Evolutionary conservation across 2,113 vertebrate genomes (phyloP).

Genomic region (Indicator indicator): DNA sequence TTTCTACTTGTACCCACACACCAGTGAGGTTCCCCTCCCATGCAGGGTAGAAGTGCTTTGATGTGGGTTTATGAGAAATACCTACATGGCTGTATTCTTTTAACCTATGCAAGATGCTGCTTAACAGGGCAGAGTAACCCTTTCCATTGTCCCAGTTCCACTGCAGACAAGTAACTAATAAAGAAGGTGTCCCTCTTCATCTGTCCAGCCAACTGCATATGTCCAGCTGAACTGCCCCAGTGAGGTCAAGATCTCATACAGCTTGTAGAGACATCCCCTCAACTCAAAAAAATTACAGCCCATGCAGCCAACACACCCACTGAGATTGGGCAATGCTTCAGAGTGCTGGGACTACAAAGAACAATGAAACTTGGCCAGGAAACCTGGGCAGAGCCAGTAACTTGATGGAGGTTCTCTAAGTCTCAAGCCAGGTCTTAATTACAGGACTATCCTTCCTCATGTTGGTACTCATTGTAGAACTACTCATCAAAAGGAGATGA

Average conservation of each 20-base stretch:
- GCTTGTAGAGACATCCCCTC: not conserved
- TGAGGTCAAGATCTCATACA: not conserved
- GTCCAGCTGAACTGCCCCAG: not conserved
- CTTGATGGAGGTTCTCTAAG: not conserved
- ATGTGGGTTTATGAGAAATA: not conserved
- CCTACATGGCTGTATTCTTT: not conserved
- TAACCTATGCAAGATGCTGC: not conserved
- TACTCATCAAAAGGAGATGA: not conserved
- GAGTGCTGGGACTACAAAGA: not conserved
- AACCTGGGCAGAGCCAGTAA: not conserved
- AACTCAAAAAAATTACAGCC: not conserved
- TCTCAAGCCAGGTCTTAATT: not conserved
- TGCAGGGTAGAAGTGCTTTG: not conserved
- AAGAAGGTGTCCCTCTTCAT: not conserved
- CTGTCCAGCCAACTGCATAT: not conserved
- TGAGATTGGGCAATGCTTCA: not conserved
- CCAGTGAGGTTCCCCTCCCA: not conserved
- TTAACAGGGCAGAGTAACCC: not conserved
- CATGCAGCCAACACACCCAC: not conserved
- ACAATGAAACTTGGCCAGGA: not conserved
- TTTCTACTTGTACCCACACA: not conserved
- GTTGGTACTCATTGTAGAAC: fast-evolving
- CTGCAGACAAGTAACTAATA: not conserved
- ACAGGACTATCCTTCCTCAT: not conserved
- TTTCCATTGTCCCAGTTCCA: not conserved